Percentiles rank a stretch among this genome's conserved stretches.
Conservation (phyloP, 2,797 vertebrate genomes). For the Mormyrus proboscirostris region DNA sequence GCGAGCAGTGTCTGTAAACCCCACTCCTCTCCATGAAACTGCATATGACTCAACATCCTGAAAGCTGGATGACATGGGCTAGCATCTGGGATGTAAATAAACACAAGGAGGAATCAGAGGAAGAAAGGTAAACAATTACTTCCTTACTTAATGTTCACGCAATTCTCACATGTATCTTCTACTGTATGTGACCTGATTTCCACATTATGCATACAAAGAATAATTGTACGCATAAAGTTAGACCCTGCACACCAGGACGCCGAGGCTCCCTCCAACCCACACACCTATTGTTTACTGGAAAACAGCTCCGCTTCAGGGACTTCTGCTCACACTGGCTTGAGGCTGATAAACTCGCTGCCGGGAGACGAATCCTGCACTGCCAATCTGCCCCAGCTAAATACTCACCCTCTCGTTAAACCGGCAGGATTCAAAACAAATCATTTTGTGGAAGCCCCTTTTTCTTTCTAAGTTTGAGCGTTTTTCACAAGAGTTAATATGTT, state of each 20-base stretch:
- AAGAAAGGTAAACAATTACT: conserved; percentile 1
- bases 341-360: background rate
- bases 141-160: background rate
- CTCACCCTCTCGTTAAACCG: background rate
- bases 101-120: background rate
- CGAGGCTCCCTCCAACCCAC: background rate
- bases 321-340: background rate
- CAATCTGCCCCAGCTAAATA: background rate
- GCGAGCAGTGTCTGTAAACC: background rate
- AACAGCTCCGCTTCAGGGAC: background rate
- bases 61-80: background rate
- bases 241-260: background rate
- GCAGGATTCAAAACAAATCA: background rate
- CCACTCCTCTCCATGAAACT: background rate
- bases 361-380: background rate
- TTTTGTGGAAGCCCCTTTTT: background rate
- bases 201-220: background rate
- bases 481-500: background rate
- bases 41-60: background rate
- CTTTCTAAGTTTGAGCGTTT: background rate
- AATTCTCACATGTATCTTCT: background rate
- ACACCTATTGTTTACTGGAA: conserved; percentile 6
- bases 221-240: background rate
- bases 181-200: background rate
- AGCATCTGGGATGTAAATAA: background rate